Evolutionary conservation across 92 coral and sea anemone species (phyloP), one percentile per base, ranked within the genome.

Genomic region (Paramuricea clavata): DNA sequence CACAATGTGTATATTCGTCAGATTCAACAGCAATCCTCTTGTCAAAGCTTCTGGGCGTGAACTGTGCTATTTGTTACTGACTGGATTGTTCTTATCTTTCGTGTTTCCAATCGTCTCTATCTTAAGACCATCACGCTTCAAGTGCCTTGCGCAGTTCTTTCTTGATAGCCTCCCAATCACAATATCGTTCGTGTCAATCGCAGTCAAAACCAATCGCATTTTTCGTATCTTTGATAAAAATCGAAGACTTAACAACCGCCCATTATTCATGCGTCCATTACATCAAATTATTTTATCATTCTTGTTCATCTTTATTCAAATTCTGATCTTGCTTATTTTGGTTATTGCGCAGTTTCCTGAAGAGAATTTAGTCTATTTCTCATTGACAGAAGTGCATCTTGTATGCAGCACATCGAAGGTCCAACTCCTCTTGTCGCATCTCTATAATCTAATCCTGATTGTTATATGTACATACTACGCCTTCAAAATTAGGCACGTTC

Each of bases 401-500:
- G 62, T 54, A 10, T 54, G 62, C 62, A 54, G 62, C 26, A 17
- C 22, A 54, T 10, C 62, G 8, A 17, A 19, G 2, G 17, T 4
- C 25, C 62, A 54, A 23, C 1, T 54, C 27, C 62, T 21, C 13
- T 87, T 94, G 17, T 92, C 98, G 6, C 98, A 95, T 59, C 97
- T 95, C 30, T 95, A 95, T 88, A 95, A 95, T 90, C 90, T 95
- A 62, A 86, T 94, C 21, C 83, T 95, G 49, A 93, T 95, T 22
- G 60, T 87, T 81, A 82, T 94, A 81, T 95, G 98, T 52, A 95
- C 98, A 12, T 76, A 93, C 33, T 95, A 95, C 87, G 97, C 95
- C 3, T 95, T 93, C 76, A 93, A 93, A 60, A 93, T 97, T 0
- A 93, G 98, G 19, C 91, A 95, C 49, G 92, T 92, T 52, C 98